Conservation (phyloP, 2,888 invertebrate species). For the Holacanthella duospinosa region DNA sequence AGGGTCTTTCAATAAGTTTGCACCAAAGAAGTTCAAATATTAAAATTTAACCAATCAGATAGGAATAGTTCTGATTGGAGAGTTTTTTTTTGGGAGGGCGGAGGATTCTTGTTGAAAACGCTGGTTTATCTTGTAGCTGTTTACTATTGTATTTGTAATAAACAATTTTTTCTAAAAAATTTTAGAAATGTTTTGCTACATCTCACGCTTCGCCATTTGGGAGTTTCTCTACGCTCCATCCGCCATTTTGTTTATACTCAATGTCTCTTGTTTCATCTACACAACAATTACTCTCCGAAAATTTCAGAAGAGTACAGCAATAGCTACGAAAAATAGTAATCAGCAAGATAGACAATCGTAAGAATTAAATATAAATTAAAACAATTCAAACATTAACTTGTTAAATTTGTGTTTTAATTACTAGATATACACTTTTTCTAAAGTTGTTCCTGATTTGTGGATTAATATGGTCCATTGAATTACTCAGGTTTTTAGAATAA, state of each 20-base stretch:
- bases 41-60: no score
- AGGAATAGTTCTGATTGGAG: no score
- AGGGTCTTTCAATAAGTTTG: background rate
- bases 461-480: constrained; percentile 6
- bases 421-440: background rate
- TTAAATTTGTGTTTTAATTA: background rate
- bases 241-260: constrained; percentile 13
- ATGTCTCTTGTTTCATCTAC: background rate
- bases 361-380: no score
- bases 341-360: constrained; percentile 10
- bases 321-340: constrained; percentile 1
- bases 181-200: constrained; percentile 3
- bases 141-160: background rate
- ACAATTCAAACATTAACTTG: background rate
- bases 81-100: no score
- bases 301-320: constrained; percentile 3
- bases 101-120: no score
- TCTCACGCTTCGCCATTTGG: background rate
- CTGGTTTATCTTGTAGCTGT: no score
- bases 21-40: background rate
- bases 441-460: constrained; percentile 7
- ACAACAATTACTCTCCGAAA: background rate
- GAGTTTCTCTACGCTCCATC: background rate
- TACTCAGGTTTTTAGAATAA: no score
- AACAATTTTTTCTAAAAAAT: background rate